phyloP scores from a whole-genome alignment of 2,888 invertebrate genomes.

The Ochlodes sylvanus region DNA sequence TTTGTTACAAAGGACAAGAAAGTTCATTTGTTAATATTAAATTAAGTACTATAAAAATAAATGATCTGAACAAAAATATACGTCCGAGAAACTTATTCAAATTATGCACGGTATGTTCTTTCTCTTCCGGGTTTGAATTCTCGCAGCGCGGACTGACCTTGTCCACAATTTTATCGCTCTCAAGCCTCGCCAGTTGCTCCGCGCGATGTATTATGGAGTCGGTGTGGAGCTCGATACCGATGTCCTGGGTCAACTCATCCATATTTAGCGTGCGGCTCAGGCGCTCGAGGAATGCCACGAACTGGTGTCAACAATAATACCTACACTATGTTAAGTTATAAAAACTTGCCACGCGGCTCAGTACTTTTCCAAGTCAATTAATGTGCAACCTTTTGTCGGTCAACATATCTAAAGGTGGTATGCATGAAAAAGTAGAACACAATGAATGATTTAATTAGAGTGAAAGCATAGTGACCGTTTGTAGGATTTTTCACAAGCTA shows the following conservation, averaged over 20 bases:
- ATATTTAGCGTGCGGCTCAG: constrained; percentile 93
- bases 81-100: constrained; percentile 7
- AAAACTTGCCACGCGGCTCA: constrained; percentile 24
- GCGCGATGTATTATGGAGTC: constrained; percentile 94
- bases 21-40: not conserved
- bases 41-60: not conserved
- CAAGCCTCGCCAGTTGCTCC: constrained; percentile 92
- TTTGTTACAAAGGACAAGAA: not conserved
- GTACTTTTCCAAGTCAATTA: constrained; percentile 26
- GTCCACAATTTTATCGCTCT: constrained; percentile 93
- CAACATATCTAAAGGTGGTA: not conserved
- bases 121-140: constrained; percentile 33
- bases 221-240: constrained; percentile 92
- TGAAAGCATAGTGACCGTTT: not conserved
- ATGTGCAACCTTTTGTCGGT: not conserved
- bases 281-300: constrained; percentile 93
- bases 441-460: not conserved
- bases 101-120: constrained; percentile 37
- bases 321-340: constrained; percentile 21
- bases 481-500: too few species aligned
- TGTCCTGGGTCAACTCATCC: constrained; percentile 92
- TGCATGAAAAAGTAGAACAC: not conserved
- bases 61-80: not conserved
- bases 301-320: constrained; percentile 77
- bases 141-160: constrained; percentile 83